These are phyloP conservation scores for Habrosyne pyritoides DNA, from an alignment of 2,888 invertebrate genomes.

Conservation along the genomic window DNA sequence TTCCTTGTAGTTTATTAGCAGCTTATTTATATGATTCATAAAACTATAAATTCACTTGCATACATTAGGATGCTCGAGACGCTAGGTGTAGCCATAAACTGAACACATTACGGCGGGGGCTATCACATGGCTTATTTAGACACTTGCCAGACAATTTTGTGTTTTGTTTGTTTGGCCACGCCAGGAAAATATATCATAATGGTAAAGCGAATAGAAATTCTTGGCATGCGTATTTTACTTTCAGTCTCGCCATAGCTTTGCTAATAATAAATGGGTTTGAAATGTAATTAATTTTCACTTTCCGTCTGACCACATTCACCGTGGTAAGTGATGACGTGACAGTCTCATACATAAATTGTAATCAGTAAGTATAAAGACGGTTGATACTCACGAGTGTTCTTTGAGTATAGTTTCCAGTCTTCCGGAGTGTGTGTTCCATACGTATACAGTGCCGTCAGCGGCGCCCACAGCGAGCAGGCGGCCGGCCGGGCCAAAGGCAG, in stretches of 20 bases:
- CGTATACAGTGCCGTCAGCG: constrained; percentile 94
- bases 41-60: background rate
- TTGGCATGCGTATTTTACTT: background rate
- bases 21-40: background rate
- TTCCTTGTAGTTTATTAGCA: background rate
- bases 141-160: background rate
- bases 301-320: too few species aligned
- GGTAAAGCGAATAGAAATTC: background rate
- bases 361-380: background rate
- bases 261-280: too few species aligned
- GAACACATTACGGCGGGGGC: background rate
- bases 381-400: constrained; percentile 89
- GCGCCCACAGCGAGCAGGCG: constrained; percentile 96
- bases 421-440: constrained; percentile 93
- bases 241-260: too few species aligned
- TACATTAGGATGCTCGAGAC: background rate
- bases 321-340: too few species aligned
- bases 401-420: constrained; percentile 91
- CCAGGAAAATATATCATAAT: background rate
- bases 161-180: background rate
- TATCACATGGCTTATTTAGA: background rate
- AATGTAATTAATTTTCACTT: too few species aligned
- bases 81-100: background rate
- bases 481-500: constrained; percentile 95
- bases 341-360: too few species aligned